phyloP scores from a whole-genome alignment of 2,797 vertebrate genomes.

The Otus scops region DNA sequence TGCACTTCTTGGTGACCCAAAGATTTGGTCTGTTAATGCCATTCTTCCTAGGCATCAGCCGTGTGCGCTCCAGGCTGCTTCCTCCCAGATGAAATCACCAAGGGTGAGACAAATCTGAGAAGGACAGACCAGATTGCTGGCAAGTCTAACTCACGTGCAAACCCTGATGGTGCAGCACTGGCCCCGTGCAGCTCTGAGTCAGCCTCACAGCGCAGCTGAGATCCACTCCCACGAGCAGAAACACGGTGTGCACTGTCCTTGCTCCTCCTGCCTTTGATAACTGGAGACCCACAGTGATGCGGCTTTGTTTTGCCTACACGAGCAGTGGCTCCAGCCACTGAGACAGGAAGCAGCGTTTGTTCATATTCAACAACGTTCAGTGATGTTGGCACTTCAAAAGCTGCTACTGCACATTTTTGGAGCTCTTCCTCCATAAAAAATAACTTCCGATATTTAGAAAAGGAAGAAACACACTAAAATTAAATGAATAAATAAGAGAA shows the following conservation, averaged over 20 bases:
- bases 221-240: background rate
- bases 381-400: background rate
- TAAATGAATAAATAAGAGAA: background rate
- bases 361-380: background rate
- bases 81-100: accelerated
- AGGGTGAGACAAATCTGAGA: background rate
- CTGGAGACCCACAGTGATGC: background rate
- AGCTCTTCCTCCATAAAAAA: background rate
- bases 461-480: background rate
- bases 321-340: background rate
- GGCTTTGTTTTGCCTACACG: background rate
- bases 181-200: background rate
- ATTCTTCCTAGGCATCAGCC: background rate
- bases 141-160: background rate
- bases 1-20: background rate
- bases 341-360: background rate
- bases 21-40: background rate
- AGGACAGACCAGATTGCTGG: background rate
- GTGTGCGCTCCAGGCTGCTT: background rate
- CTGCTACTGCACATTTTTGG: background rate
- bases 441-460: background rate
- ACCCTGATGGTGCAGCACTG: background rate
- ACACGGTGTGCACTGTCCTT: background rate
- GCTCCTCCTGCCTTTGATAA: background rate
- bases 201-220: background rate